Base-by-base conservation (phyloP, 2,113 vertebrate genomes). In the Antennarius striatus region DNA sequence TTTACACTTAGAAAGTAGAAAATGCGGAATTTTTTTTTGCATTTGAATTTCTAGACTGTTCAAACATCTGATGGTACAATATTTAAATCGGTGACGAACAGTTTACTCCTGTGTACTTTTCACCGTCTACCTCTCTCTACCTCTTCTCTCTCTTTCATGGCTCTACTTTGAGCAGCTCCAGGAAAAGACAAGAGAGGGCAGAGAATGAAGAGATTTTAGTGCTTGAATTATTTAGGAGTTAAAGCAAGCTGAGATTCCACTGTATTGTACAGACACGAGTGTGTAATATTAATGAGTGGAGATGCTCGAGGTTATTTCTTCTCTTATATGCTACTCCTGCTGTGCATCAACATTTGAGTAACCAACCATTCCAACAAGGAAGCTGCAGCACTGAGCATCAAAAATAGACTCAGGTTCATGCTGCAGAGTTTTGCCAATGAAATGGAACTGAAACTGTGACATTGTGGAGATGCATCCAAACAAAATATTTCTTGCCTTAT, bases 201-300 rank as follows among this genome's bases (percentile, higher is more conserved):
- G 48, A 73, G 65, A 71, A 71, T 81, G 79, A 73, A 66, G 74
- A 80, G 74, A 86, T 91, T 89, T 89, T 87, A 91, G 61, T 55
- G 58, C 28, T 76, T 91, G 43, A 90, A 91, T 91, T 77, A 91
- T 92, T 89, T 48, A 87, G 56, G 70, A 78, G 75, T 74, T 61
- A 67, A 83, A 77, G 76, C 69, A 67, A 75, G 80, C 87, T 75
- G 81, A 90, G 90, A 91, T 91, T 90, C 78, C 68, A 75, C 63
- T 62, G 86, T 84, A 84, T 88, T 88, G 86, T 81, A 74, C 51
- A 68, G 86, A 83, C 69, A 73, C 39, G 62, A 59, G 66, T 28
- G 45, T 89, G 71, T 86, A 90, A 91, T 87, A 91, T 92, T 91
- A 50, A 92, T 93, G 77, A 75, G 73, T 36, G 32, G 32, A 36